These are phyloP conservation scores for Cervus canadensis DNA, from an alignment of 2,113 vertebrate genomes.

Conservation along the genomic window DNA sequence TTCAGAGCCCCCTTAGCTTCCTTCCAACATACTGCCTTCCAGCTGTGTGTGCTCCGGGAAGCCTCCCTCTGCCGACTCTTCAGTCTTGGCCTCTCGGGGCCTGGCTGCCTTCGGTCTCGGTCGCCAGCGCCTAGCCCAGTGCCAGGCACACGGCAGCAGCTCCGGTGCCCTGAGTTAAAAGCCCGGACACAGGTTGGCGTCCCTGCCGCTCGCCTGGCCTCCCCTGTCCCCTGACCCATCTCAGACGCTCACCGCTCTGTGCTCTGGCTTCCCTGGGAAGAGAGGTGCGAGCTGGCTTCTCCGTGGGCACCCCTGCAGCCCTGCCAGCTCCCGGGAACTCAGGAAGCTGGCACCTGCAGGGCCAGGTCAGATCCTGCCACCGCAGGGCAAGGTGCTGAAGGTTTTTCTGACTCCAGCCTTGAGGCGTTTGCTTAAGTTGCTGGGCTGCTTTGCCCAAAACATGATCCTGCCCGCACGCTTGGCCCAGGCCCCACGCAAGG, in stretches of 20 bases:
- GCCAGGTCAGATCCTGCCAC: neutral
- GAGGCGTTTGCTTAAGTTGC: slow-evolving; percentile 59
- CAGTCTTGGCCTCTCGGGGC: neutral
- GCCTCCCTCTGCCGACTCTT: neutral
- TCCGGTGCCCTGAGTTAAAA: neutral
- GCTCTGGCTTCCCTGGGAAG: neutral
- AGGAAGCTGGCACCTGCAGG: neutral
- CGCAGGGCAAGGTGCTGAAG: neutral
- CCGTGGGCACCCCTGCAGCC: neutral
- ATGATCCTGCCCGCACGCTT: slow-evolving; percentile 50
- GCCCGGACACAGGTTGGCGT: neutral
- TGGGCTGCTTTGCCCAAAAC: slow-evolving; percentile 52
- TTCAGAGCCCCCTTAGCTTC: neutral
- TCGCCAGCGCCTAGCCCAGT: neutral
- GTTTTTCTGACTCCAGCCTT: slow-evolving; percentile 26
- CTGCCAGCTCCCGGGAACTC: accelerated
- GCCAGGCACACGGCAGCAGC: neutral
- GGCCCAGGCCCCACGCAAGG: neutral
- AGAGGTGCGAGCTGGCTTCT: neutral
- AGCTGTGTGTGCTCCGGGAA: accelerated
- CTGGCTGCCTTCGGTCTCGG: neutral
- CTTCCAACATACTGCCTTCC: neutral
- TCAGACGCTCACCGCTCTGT: neutral
- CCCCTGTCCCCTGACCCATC: neutral
- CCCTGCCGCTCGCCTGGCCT: neutral